Conservation (phyloP, 2,797 vertebrate species). For the Pagetopsis macropterus region DNA sequence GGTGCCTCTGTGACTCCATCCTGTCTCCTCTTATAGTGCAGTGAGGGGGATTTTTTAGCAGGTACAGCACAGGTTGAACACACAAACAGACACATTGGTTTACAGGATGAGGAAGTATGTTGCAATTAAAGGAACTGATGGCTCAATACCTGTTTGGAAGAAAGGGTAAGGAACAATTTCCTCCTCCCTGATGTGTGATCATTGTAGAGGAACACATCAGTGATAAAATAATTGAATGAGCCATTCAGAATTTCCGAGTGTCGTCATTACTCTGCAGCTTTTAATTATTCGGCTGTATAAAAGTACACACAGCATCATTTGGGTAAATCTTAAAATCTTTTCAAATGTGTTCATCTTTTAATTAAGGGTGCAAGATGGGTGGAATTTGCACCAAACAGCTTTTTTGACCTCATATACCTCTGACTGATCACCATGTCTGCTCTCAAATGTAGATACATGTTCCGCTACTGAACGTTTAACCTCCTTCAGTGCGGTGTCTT, state of each 20-base stretch:
- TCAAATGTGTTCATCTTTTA: neutral
- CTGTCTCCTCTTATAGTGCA: slow-evolving; percentile 72
- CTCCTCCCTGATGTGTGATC: slow-evolving; percentile 4
- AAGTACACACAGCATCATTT: neutral
- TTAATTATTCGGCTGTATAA: neutral
- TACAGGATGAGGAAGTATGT: slow-evolving; percentile 67
- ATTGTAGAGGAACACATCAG: slow-evolving; percentile 3
- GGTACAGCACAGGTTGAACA: slow-evolving; percentile 9
- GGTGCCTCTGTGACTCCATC: slow-evolving; percentile 61
- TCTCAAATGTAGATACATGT: neutral
- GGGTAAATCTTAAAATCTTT: neutral
- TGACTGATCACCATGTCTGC: neutral
- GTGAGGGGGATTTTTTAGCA: slow-evolving; percentile 54
- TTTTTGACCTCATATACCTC: neutral
- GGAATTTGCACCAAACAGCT: neutral
- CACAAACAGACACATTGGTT: slow-evolving; percentile 14
- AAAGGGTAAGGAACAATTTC: slow-evolving; percentile 36
- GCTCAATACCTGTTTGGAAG: slow-evolving; percentile 11
- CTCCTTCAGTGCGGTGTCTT: neutral
- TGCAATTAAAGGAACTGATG: slow-evolving; percentile 50
- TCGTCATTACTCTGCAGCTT: neutral
- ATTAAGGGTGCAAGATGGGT: neutral
- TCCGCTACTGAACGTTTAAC: neutral
- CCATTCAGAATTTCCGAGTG: slow-evolving; percentile 16
- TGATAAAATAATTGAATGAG: slow-evolving; percentile 13